Evolutionary conservation across 1,140 invertebrate genomes (phyloP).

Genomic region (Eueides isabella): DNA sequence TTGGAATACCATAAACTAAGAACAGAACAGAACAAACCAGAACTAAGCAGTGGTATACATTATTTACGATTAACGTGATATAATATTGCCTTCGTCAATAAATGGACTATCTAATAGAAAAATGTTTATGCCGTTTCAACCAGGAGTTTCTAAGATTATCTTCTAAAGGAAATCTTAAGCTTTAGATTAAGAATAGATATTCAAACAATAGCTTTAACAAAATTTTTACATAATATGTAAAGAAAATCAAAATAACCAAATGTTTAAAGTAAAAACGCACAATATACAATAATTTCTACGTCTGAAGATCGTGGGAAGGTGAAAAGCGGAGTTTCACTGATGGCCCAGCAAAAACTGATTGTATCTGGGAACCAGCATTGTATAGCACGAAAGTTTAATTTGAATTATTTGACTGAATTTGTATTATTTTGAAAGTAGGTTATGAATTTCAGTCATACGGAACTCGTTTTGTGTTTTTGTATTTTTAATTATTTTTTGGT

Average conservation of each 20-base stretch:
- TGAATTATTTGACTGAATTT: constrained; percentile 31
- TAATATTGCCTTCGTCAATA: too few relatives aligned
- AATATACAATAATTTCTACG: constrained; percentile 45
- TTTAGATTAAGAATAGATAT: too few relatives aligned
- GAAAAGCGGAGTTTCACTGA: constrained; percentile 50
- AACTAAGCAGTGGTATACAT: too few relatives aligned
- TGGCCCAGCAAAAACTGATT: constrained; percentile 43
- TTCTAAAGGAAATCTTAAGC: too few relatives aligned
- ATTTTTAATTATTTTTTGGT: not conserved
- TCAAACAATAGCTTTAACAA: too few relatives aligned
- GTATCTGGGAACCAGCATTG: constrained; percentile 45
- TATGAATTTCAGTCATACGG: constrained; percentile 7
- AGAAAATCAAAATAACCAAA: constrained; percentile 27
- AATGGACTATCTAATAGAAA: too few relatives aligned
- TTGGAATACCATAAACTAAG: too few relatives aligned
- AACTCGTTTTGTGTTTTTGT: not conserved
- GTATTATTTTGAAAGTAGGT: constrained; percentile 20
- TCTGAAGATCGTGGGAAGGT: constrained; percentile 40
- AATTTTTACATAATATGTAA: constrained; percentile 27
- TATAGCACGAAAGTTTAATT: constrained; percentile 40
- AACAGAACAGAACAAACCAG: too few relatives aligned
- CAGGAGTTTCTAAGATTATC: too few relatives aligned
- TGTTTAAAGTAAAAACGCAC: constrained; percentile 9
- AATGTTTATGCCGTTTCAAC: too few relatives aligned
- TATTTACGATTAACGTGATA: too few relatives aligned